Conservation (phyloP, 2,888 invertebrate species). For the Aspidiotus destructor region DNA sequence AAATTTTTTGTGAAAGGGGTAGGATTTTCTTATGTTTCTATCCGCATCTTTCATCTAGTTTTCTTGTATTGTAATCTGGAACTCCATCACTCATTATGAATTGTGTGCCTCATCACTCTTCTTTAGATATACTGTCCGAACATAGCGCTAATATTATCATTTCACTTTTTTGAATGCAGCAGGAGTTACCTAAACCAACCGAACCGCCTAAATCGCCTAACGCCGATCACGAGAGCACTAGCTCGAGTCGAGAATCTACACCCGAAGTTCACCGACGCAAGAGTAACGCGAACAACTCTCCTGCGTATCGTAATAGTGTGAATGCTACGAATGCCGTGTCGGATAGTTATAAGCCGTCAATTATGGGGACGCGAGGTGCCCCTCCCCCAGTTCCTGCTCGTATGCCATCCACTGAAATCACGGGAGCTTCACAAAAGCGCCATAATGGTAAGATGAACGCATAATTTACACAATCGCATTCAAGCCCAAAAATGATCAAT, state of each 20-base stretch:
- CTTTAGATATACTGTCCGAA: too few species aligned
- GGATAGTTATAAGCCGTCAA: slow-evolving; percentile 48
- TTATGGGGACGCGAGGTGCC: slow-evolving; percentile 51
- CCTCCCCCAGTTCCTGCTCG: slow-evolving; percentile 50
- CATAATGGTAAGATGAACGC: slow-evolving; percentile 24
- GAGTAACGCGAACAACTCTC: slow-evolving; percentile 5
- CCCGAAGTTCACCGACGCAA: slow-evolving; percentile 43
- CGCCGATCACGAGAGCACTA: slow-evolving; percentile 40
- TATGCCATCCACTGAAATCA: slow-evolving; percentile 42
- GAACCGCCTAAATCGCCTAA: slow-evolving; percentile 7
- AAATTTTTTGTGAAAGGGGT: neutral
- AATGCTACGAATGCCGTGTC: slow-evolving; percentile 10
- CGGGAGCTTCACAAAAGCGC: slow-evolving; percentile 27
- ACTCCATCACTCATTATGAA: too few species aligned
- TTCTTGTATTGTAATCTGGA: too few species aligned
- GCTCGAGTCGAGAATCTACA: slow-evolving; percentile 45
- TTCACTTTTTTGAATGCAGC: neutral
- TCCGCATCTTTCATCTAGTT: too few species aligned
- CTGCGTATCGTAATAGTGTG: slow-evolving; percentile 9
- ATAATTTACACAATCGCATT: too few species aligned
- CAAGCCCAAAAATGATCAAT: too few species aligned
- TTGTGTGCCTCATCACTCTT: too few species aligned
- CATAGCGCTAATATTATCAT: too few species aligned
- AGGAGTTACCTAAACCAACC: slow-evolving; percentile 7
- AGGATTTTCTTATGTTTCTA: too few species aligned